Base-by-base conservation (phyloP, 2,888 invertebrate species). In the Rotaria magnacalcarata region DNA sequence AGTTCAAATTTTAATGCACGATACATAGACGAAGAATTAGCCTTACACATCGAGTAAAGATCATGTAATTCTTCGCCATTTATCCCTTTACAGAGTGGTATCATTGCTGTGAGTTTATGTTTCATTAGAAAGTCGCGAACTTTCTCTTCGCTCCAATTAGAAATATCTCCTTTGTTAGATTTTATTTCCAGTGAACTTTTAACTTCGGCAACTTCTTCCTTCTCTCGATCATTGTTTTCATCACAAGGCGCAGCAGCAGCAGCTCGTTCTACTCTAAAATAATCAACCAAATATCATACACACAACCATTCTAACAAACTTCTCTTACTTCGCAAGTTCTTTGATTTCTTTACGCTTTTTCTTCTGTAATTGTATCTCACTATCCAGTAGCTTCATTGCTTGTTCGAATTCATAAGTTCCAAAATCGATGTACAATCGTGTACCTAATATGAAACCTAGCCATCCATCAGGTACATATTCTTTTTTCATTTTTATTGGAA, bases 391-490 rank as follows among this genome's bases (percentile, higher is more conserved):
- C 8, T 24, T 4, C 21, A 75, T 24, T 75, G 41, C 75, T 43
- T 41, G 43, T 19, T 75, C 41, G 19, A 75, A 41, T 11, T 75
- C 75, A 43, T 43, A 75, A 21, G 19, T 43, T 5, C 75, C 80
- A 80, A 88, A 88, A 74, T 88, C 88, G 54, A 84, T 88, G 85
- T 88, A 88, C 43, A 88, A 85, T 84, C 88, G 87, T 2, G 88
- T 87, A 4, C 88, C 88, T 24, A 87, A 52, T 43, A 88, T 88
- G 58, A 88, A 87, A 2, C 88, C 88, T 41, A 88, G 85, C 88
- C 88, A 88, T 3, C 88, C 88, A 85, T 88, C 88, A 6, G 88
- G 87, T 24, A 50, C 84, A 85, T 88, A 88, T 4, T 88, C 87
- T 16, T 86, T 27, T 85, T 88, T 87, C 88, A 88, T 87, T 75